phyloP scores from a whole-genome alignment of 2,113 vertebrate species.

The Megalops atlanticus region DNA sequence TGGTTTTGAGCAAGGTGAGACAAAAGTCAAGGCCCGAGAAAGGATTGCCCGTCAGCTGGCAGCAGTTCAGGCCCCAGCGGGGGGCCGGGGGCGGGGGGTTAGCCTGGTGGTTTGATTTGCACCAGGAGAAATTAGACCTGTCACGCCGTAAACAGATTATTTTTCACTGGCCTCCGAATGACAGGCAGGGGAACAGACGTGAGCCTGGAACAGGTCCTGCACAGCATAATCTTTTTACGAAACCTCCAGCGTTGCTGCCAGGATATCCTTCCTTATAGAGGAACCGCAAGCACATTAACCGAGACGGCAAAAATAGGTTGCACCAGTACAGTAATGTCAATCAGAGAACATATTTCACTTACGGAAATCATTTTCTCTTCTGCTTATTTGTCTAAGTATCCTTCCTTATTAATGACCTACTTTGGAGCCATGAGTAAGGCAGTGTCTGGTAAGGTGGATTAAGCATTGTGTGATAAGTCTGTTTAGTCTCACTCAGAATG shows the following conservation, averaged over 20 bases:
- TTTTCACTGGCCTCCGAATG: constrained; percentile 33
- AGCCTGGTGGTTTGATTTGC: constrained; percentile 38
- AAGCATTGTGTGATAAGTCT: constrained; percentile 28
- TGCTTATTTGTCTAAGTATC: background rate
- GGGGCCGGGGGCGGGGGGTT: background rate
- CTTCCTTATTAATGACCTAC: constrained; percentile 26
- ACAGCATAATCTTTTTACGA: constrained; percentile 52
- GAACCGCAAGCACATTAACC: constrained; percentile 41
- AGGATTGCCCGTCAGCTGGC: background rate
- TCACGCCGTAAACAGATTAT: constrained; percentile 48
- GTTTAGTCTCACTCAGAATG: constrained; percentile 33
- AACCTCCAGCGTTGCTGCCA: constrained; percentile 41
- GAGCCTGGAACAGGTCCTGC: constrained; percentile 29
- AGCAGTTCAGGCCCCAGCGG: background rate
- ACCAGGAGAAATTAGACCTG: constrained; percentile 40
- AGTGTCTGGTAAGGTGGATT: constrained; percentile 15
- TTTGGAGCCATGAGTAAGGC: constrained; percentile 21
- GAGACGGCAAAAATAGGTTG: constrained; percentile 39
- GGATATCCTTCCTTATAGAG: constrained; percentile 27
- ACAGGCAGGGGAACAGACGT: constrained; percentile 33
- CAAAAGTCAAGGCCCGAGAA: no score
- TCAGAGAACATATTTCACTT: constrained; percentile 27
- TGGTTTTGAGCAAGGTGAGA: background rate
- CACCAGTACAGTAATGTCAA: constrained; percentile 24
- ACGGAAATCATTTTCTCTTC: background rate